Conservation (phyloP, 2,113 vertebrate species). For the Leucopsar rothschildi region DNA sequence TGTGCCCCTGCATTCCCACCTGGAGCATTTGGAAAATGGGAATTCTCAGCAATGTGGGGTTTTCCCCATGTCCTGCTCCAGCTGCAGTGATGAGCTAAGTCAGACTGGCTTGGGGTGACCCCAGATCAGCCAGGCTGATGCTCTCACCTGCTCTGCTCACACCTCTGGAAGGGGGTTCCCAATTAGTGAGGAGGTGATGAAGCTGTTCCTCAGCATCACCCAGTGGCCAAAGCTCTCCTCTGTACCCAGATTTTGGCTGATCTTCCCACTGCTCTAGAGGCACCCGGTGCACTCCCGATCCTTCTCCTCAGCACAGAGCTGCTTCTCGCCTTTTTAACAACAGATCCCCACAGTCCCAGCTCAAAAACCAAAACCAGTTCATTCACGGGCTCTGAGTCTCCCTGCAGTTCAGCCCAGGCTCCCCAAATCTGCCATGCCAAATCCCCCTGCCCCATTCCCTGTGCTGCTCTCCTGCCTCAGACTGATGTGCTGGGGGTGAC, state of each 20-base stretch:
- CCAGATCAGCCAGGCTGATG: not conserved
- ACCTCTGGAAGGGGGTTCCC: not conserved
- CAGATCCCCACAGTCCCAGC: not conserved
- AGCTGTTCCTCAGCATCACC: not conserved
- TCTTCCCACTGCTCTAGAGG: not conserved
- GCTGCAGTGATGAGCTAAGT: not conserved
- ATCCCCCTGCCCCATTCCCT: not conserved
- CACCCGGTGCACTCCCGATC: not conserved
- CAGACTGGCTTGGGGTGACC: not conserved
- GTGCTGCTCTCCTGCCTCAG: not conserved
- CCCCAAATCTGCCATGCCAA: not conserved
- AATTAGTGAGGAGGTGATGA: too few relatives aligned
- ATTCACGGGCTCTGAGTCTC: not conserved
- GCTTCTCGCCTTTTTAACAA: not conserved
- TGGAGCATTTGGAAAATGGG: not conserved
- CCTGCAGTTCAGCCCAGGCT: not conserved
- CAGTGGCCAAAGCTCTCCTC: not conserved
- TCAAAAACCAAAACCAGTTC: not conserved
- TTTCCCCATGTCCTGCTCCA: not conserved
- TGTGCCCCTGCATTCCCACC: not conserved
- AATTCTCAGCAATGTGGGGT: not conserved
- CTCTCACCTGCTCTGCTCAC: not conserved
- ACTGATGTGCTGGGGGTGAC: not conserved
- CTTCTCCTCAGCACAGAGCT: not conserved
- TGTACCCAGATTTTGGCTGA: not conserved